Conservation (phyloP, 2,797 vertebrate species). For the Jordanella pulchra region DNA sequence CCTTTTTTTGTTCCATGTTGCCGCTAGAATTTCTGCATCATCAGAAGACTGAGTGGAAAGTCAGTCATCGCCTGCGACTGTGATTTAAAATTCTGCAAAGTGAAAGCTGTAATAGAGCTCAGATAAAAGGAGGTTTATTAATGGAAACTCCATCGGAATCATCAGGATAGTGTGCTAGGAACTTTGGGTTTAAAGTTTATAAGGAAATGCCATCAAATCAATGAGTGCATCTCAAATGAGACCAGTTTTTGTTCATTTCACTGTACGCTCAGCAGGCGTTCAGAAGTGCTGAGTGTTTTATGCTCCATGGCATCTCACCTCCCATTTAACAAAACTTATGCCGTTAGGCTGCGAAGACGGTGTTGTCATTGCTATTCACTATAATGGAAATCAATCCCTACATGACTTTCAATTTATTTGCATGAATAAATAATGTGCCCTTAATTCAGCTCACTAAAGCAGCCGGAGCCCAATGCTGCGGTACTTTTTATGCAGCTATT, state of each 20-base stretch:
- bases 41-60: slow-evolving; percentile 22
- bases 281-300: slow-evolving; percentile 32
- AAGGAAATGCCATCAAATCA: slow-evolving; percentile 29
- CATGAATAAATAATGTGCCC: slow-evolving; percentile 79
- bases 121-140: slow-evolving; percentile 24
- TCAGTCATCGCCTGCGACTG: slow-evolving; percentile 9
- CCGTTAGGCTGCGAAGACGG: slow-evolving; percentile 48
- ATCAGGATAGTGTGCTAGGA: slow-evolving; percentile 18
- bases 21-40: slow-evolving; percentile 11
- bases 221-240: slow-evolving; percentile 24
- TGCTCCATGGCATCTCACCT: slow-evolving; percentile 52
- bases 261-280: slow-evolving; percentile 16
- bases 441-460: slow-evolving; percentile 73
- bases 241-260: slow-evolving; percentile 23
- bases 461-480: slow-evolving; percentile 44
- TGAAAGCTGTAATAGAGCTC: slow-evolving; percentile 13
- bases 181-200: slow-evolving; percentile 19
- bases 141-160: slow-evolving; percentile 17
- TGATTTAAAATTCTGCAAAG: slow-evolving; percentile 13
- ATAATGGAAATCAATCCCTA: slow-evolving; percentile 81
- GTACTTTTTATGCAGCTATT: slow-evolving; percentile 70
- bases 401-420: slow-evolving; percentile 79
- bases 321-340: slow-evolving; percentile 49
- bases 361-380: slow-evolving; percentile 70
- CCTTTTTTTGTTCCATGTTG: background rate